Percentiles rank a stretch among this genome's conserved stretches.
phyloP scores from a whole-genome alignment of 2,888 invertebrate species.

The Sarcophaga variegata region DNA sequence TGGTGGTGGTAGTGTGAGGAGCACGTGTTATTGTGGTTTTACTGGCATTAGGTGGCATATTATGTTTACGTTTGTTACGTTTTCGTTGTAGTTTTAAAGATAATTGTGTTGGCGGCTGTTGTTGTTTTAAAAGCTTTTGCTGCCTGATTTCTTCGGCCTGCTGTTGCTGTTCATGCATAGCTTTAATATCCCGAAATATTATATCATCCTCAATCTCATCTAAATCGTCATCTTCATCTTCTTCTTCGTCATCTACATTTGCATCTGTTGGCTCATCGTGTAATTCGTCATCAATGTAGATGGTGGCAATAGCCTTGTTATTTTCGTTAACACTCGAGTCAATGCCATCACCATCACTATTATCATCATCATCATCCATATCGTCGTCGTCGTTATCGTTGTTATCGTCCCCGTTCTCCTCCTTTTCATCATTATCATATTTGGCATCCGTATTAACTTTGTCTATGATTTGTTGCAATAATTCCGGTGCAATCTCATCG shows the following conservation, averaged over 20 bases:
- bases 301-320: constrained; percentile 27
- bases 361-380: background rate
- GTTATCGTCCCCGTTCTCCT: constrained; percentile 7
- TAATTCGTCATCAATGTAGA: background rate
- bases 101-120: constrained; percentile 28
- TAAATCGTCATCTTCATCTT: constrained; percentile 73
- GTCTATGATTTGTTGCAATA: constrained; percentile 61
- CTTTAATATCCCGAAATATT: constrained; percentile 75
- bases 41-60: background rate
- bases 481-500: constrained; percentile 48
- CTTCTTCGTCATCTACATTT: constrained; percentile 41
- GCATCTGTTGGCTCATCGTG: background rate
- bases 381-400: background rate
- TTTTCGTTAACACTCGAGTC: constrained; percentile 5
- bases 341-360: constrained; percentile 1
- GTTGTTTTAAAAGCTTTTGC: constrained; percentile 38
- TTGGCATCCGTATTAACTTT: constrained; percentile 45
- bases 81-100: constrained; percentile 67
- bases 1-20: no score
- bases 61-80: constrained; percentile 62
- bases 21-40: no score
- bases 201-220: constrained; percentile 72
- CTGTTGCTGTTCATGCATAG: constrained; percentile 64
- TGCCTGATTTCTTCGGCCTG: constrained; percentile 7
- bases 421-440: constrained; percentile 40